These are phyloP conservation scores for Caenorhabditis sulstoni DNA, from an alignment of 2,888 invertebrate species.

Conservation along the genomic window DNA sequence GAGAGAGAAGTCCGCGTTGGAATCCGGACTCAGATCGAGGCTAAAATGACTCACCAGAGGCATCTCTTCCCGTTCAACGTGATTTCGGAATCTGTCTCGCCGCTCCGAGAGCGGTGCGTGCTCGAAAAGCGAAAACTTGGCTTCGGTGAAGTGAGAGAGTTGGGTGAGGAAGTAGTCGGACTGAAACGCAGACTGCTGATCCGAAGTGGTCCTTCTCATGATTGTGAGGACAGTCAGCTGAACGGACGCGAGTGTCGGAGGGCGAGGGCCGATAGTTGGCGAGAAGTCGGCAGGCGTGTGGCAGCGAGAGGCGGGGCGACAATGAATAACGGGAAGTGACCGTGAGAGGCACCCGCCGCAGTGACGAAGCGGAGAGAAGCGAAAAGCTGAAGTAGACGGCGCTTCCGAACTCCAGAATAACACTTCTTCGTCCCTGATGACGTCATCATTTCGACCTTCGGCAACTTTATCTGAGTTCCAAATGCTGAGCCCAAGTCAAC, in stretches of 20 bases:
- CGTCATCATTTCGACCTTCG: too few relatives aligned
- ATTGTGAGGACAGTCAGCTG: neutral
- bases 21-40: neutral
- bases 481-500: too few relatives aligned
- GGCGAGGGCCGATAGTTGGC: neutral
- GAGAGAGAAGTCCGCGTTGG: neutral
- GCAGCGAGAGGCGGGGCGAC: slow-evolving; percentile 13
- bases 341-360: neutral
- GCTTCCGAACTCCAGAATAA: too few relatives aligned
- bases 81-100: slow-evolving; percentile 53
- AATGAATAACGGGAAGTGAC: neutral
- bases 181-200: slow-evolving; percentile 55
- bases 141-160: slow-evolving; percentile 48
- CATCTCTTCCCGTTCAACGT: slow-evolving; percentile 48
- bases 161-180: slow-evolving; percentile 58
- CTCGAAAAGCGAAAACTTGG: slow-evolving; percentile 57
- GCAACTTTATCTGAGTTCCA: too few relatives aligned
- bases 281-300: slow-evolving; percentile 17
- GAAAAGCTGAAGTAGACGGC: neutral
- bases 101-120: slow-evolving; percentile 56
- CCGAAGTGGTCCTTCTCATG: slow-evolving; percentile 33
- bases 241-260: neutral
- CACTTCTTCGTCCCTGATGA: too few relatives aligned
- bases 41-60: slow-evolving; percentile 46
- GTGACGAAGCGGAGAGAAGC: neutral